Evolutionary conservation across 1,140 invertebrate species (phyloP), one percentile per base, ranked within the genome.

Genomic region (Drosophila kepulauana): DNA sequence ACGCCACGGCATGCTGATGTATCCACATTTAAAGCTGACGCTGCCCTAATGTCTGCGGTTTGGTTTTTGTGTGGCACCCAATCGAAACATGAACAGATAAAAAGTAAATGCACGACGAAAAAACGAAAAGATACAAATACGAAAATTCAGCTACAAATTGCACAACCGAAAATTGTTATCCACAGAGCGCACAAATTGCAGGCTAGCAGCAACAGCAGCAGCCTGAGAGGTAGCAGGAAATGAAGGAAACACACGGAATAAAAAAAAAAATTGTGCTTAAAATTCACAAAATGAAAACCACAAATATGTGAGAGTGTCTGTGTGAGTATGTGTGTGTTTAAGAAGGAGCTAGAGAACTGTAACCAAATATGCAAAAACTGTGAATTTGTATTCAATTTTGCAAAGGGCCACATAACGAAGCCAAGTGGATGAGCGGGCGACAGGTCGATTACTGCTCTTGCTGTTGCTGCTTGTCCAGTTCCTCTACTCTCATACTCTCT

Each of bases 301-400:
- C 67, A 82, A 72, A 35, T 70, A 43, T 52, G 61, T 33, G 46
- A 48, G 65, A 25, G 54, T n/a, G 48, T 58, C 5, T 49, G 15
- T 52, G 5, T 38, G 33, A 51, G 16, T 46, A 45, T 65, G 33
- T 65, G 25, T 72, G 63, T 58, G 54, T 41, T 65, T 20, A 35
- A 69, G 49, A 25, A 33, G 28, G 7, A 75, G 15, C 67, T 52
- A 43, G 65, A 51, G 13, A 68, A 41, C 51, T 58, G 69, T 77
- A 82, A 74, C 49, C 69, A 65, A 87, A 72, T 88, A 82, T 88
- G 84, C 84, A 88, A 88, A 88, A 87, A 82, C 69, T 72, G 54
- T 75, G 77, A 84, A 75, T 87, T 87, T 87, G 80, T 87, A 84
- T 89, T 88, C 78, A 81, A 78, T 87, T 82, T 80, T 57, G 64